Percentiles rank a stretch among this genome's conserved stretches.
Conservation (phyloP, 2,113 vertebrate genomes). For the Hemiscyllium ocellatum region DNA sequence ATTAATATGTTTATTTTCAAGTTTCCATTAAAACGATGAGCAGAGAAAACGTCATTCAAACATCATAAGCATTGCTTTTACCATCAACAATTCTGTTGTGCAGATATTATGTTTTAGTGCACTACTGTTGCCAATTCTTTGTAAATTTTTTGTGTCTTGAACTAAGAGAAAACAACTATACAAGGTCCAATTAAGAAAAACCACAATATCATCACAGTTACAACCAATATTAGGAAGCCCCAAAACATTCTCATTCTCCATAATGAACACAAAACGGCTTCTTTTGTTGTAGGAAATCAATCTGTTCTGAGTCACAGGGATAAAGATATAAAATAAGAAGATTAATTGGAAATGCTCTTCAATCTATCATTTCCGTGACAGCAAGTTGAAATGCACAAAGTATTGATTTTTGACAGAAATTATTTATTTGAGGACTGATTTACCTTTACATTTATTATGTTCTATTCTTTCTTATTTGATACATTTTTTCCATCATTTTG, state of each 20-base stretch:
- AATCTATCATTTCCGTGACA: conserved; percentile 23
- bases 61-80: not conserved
- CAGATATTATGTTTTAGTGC: not conserved
- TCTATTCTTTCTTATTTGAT: not conserved
- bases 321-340: conserved; percentile 15
- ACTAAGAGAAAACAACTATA: too few species aligned
- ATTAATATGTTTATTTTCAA: not conserved
- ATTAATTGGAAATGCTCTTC: not conserved
- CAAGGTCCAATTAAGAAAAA: not conserved
- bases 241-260: not conserved
- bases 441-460: not conserved
- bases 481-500: not conserved
- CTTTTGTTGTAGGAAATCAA: not conserved
- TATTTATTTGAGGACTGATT: not conserved
- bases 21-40: not conserved
- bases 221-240: not conserved
- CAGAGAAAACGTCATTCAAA: not conserved
- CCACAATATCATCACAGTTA: not conserved
- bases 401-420: conserved; percentile 27
- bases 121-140: not conserved
- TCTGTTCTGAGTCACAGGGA: not conserved
- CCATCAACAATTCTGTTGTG: not conserved
- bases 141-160: not conserved
- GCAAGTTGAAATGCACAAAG: not conserved
- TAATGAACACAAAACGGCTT: not conserved